phyloP scores from a whole-genome alignment of 2,797 vertebrate genomes.

The Malurus splendens region DNA sequence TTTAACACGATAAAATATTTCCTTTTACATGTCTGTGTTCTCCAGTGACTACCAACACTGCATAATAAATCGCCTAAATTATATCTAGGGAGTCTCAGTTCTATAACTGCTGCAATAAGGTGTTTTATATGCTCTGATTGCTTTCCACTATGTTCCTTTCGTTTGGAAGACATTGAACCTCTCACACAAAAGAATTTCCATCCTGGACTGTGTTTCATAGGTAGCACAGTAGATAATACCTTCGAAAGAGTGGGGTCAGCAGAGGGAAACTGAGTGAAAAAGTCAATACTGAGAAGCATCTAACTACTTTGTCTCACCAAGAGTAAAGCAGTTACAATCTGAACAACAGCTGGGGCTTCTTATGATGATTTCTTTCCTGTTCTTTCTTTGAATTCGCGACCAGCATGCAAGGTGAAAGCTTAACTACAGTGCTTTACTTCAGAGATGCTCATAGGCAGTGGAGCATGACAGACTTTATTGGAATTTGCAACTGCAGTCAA shows the following conservation, averaged over 20 bases:
- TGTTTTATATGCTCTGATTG: not conserved
- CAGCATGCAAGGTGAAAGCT: constrained; percentile 29
- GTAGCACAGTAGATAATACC: not conserved
- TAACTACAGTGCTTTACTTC: constrained; percentile 36
- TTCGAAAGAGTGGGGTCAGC: not conserved
- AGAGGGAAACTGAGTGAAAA: not conserved
- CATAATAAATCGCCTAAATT: not conserved
- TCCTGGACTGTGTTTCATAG: not conserved
- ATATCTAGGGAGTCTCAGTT: not conserved
- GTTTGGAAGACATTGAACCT: not conserved
- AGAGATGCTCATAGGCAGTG: constrained; percentile 33
- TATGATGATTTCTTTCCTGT: not conserved
- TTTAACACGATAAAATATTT: not conserved
- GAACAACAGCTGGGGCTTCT: not conserved
- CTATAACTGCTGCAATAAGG: not conserved
- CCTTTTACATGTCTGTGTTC: not conserved
- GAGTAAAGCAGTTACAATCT: not conserved
- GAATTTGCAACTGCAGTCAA: constrained; percentile 41
- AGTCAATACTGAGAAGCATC: not conserved
- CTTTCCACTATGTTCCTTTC: not conserved
- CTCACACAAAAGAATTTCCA: not conserved
- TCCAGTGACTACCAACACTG: not conserved
- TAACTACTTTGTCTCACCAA: not conserved
- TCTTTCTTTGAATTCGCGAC: constrained; percentile 8
- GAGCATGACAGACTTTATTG: constrained; percentile 25